A percentile compares a stretch with the other conserved stretches of the same genome.
Evolutionary conservation across 2,888 invertebrate genomes (phyloP).

Genomic region (Agonopterix subpropinquella): DNA sequence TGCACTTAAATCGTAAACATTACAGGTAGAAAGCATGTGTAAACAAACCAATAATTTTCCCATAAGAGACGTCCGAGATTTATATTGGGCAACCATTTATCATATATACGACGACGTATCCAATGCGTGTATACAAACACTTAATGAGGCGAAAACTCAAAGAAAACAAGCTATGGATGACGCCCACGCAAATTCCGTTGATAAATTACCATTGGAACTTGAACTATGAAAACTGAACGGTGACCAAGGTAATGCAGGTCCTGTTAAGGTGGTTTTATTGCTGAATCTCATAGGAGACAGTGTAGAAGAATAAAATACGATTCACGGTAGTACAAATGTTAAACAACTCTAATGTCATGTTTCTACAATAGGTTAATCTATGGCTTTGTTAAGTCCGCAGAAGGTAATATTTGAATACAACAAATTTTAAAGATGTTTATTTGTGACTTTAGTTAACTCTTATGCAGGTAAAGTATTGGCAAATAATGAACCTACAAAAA

Average conservation of each 20-base stretch:
- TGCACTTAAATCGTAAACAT: constrained; percentile 4
- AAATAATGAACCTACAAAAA: too few relatives aligned
- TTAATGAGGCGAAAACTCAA: constrained; percentile 63
- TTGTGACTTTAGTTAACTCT: too few relatives aligned
- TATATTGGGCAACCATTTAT: constrained; percentile 57
- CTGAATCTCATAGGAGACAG: too few relatives aligned
- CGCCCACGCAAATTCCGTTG: constrained; percentile 52
- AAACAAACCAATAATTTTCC: constrained; percentile 47
- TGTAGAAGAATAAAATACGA: too few relatives aligned
- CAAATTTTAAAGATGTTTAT: too few relatives aligned
- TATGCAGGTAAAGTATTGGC: too few relatives aligned
- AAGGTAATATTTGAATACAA: neutral
- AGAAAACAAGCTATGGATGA: constrained; percentile 47
- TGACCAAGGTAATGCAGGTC: neutral
- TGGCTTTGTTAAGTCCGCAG: neutral
- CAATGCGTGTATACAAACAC: constrained; percentile 60
- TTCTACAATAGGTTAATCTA: too few relatives aligned
- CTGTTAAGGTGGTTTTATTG: neutral
- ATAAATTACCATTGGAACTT: constrained; percentile 14
- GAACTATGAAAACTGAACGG: constrained; percentile 7
- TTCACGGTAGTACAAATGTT: too few relatives aligned
- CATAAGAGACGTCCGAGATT: constrained; percentile 41
- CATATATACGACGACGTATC: constrained; percentile 41
- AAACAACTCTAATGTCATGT: too few relatives aligned
- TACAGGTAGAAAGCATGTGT: constrained; percentile 19